These are phyloP conservation scores for Dendrocopos noguchii DNA, from an alignment of 2,113 vertebrate species.

Conservation along the genomic window DNA sequence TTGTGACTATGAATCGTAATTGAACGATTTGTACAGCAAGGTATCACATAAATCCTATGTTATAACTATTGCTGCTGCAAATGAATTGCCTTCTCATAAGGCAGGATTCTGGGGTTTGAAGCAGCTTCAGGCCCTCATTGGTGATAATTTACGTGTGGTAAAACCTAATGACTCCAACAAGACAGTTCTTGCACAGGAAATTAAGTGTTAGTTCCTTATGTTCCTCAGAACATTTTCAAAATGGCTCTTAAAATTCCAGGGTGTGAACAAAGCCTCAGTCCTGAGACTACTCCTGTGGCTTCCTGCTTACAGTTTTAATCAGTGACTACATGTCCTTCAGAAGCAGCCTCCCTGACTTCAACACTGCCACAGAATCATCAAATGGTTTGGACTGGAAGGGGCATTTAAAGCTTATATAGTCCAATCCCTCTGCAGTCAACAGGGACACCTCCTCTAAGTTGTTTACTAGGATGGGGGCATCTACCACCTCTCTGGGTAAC, in stretches of 20 bases:
- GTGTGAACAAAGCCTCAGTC: neutral
- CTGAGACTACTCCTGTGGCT: neutral
- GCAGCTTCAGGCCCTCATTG: neutral
- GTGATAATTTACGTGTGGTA: constrained; percentile 1
- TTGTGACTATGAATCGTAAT: neutral
- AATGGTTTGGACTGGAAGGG: too few relatives aligned
- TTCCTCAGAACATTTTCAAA: neutral
- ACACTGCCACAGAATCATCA: too few relatives aligned
- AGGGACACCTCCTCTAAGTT: too few relatives aligned
- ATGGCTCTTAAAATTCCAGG: neutral
- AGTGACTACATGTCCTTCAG: neutral
- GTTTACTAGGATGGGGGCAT: too few relatives aligned
- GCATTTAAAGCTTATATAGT: too few relatives aligned
- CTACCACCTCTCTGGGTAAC: too few relatives aligned
- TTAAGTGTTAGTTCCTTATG: neutral
- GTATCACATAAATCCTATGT: neutral
- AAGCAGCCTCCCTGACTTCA: neutral
- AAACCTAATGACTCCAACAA: constrained; percentile 32
- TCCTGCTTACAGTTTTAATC: neutral
- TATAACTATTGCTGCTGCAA: neutral
- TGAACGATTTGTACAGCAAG: neutral
- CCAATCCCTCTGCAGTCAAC: too few relatives aligned
- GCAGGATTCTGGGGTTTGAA: neutral
- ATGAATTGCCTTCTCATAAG: neutral
- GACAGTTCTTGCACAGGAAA: neutral